Evolutionary conservation across 1,140 invertebrate genomes (phyloP).

Genomic region (Anastatus disparis): DNA sequence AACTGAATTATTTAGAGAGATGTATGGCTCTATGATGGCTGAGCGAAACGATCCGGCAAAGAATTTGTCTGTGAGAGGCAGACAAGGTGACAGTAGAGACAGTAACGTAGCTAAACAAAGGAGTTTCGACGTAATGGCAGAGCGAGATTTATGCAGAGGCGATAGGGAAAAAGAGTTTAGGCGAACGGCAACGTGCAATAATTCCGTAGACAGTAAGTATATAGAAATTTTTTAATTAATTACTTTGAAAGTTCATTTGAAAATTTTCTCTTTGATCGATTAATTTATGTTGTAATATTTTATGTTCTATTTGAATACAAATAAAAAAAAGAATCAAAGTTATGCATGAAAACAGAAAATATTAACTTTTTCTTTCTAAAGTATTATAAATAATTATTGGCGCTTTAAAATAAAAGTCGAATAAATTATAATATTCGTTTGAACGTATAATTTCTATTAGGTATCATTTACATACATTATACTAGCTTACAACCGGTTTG

Average conservation of each 20-base stretch:
- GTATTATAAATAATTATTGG: too few species aligned
- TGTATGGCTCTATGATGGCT: slow-evolving; percentile 57
- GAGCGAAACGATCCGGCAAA: slow-evolving; percentile 56
- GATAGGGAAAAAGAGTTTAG: slow-evolving; percentile 55
- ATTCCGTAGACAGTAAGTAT: slow-evolving; percentile 60
- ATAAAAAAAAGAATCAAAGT: too few species aligned
- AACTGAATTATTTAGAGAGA: too few species aligned
- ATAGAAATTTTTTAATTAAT: too few species aligned
- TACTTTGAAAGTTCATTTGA: too few species aligned
- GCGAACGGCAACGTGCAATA: slow-evolving; percentile 59
- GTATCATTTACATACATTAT: background rate
- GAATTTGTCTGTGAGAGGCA: slow-evolving; percentile 39
- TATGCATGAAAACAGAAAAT: too few species aligned
- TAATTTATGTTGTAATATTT: too few species aligned
- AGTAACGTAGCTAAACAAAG: slow-evolving; percentile 62
- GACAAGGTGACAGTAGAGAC: slow-evolving; percentile 42
- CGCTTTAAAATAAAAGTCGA: too few species aligned
- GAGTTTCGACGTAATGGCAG: slow-evolving; percentile 62
- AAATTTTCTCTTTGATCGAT: too few species aligned
- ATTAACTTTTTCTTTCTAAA: too few species aligned
- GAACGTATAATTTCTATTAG: background rate
- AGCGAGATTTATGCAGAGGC: slow-evolving; percentile 38
- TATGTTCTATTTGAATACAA: too few species aligned
- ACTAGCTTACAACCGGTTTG: background rate
- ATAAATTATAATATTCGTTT: too few species aligned